These are phyloP conservation scores for Xylocampa areola DNA, from an alignment of 2,888 invertebrate species.

Conservation along the genomic window DNA sequence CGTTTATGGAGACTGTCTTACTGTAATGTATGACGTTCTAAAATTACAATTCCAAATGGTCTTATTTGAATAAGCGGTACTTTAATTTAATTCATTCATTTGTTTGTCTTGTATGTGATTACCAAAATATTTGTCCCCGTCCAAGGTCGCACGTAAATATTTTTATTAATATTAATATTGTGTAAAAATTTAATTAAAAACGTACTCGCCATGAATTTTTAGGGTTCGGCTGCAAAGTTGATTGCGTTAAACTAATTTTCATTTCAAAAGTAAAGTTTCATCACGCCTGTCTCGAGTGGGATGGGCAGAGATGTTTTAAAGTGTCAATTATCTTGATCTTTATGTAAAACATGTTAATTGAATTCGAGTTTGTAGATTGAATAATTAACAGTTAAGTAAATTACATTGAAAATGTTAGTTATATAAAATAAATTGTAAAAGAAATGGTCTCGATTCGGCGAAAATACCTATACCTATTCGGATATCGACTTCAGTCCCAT, in stretches of 20 bases:
- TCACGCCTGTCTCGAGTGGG: conserved; percentile 34
- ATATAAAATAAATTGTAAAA: neutral
- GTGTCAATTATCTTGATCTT: conserved; percentile 47
- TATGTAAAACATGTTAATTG: conserved; percentile 42
- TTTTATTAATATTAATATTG: conserved; percentile 42
- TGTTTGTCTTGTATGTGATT: neutral
- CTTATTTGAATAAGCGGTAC: no score
- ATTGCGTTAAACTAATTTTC: conserved; percentile 46
- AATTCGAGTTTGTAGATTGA: conserved; percentile 36
- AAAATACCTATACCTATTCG: no score
- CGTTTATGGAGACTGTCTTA: no score
- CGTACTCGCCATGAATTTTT: conserved; percentile 27
- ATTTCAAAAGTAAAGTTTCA: conserved; percentile 35
- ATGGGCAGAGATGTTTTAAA: conserved; percentile 28
- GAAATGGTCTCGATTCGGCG: neutral
- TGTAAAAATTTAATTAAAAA: conserved; percentile 48
- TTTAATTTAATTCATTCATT: no score
- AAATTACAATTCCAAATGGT: no score
- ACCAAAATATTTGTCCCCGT: neutral
- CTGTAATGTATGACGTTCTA: no score
- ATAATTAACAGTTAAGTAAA: conserved; percentile 29
- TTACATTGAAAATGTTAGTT: neutral
- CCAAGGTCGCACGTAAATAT: conserved; percentile 29
- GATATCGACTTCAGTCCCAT: no score
- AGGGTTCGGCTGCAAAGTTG: conserved; percentile 32